Evolutionary conservation across 2,113 vertebrate species (phyloP), one percentile per base, ranked within the genome.

Genomic region (Phalacrocorax brasilianus): DNA sequence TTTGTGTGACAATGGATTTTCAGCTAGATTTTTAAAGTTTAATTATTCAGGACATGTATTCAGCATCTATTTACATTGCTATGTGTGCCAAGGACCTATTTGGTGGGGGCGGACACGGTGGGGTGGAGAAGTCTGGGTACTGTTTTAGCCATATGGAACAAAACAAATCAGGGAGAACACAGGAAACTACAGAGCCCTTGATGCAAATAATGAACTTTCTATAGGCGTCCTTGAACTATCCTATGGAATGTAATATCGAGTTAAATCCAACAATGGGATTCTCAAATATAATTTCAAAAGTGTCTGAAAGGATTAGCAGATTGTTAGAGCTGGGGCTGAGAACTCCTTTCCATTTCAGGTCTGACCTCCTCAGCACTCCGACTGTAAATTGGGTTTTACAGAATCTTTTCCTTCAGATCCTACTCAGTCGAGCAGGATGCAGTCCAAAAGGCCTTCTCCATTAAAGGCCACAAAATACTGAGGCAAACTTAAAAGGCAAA

Each of bases 1-100:
- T 97, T 97, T 95, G 93, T 77, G 75, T 97, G 75, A 97, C 89
- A 96, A 93, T 91, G 65, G 87, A 52, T 94, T 95, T 97, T 85
- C 49, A 7, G 10, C 27, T 77, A 38, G 66, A 88, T 90, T 94
- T 95, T 95, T 70, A 95, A 96, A 82, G 73, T 71, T 61, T 80
- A 73, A 89, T 95, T 97, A 94, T 97, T 87, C 66, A 49, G 49
- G 28, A 63, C 84, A 76, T 4, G 9, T 82, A 89, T 75, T 91
- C 4, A 1, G 15, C 83, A 59, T 63, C 81, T 82, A 62, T 96
- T 94, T 94, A 66, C 89, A 91, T 86, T 66, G 67, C 76, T 85
- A 40, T 58, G 71, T 62, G 24, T 2, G 4, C 38, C 73, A 44
- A 67, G 42, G 42, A 88, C 24, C 56, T 83, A 8, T 73, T 67